A percentile compares a stretch with the other conserved stretches of the same genome.
phyloP scores from a whole-genome alignment of 2,113 vertebrate genomes.

The Anarhynchus alexandrinus region DNA sequence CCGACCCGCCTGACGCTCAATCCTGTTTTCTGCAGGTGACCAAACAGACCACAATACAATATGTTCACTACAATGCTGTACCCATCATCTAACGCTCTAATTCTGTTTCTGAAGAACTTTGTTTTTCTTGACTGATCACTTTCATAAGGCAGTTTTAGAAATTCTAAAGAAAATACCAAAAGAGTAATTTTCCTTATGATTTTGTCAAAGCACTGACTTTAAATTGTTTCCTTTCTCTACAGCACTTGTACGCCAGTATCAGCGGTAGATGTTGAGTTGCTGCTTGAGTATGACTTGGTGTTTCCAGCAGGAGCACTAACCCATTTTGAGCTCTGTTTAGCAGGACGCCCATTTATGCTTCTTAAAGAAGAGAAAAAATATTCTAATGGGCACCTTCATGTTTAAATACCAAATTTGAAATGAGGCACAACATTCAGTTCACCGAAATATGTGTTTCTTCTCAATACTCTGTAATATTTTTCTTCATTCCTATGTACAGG shows the following conservation, averaged over 20 bases:
- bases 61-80: fast-evolving
- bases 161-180: not conserved
- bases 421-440: not conserved
- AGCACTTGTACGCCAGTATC: not conserved
- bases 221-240: not conserved
- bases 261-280: not conserved
- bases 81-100: not conserved
- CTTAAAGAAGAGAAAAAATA: not conserved
- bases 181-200: not conserved
- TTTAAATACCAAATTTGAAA: not conserved
- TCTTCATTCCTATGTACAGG: not conserved
- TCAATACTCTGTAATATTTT: not conserved
- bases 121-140: not conserved
- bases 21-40: not conserved
- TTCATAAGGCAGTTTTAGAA: not conserved
- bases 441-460: not conserved
- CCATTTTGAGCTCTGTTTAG: not conserved
- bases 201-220: not conserved
- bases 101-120: too few relatives aligned
- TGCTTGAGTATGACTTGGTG: not conserved
- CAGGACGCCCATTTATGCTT: not conserved
- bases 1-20: fast-evolving
- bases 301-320: not conserved
- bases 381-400: not conserved
- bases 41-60: not conserved